phyloP scores from a whole-genome alignment of 2,113 vertebrate genomes.

The Aspiorhynchus laticeps region DNA sequence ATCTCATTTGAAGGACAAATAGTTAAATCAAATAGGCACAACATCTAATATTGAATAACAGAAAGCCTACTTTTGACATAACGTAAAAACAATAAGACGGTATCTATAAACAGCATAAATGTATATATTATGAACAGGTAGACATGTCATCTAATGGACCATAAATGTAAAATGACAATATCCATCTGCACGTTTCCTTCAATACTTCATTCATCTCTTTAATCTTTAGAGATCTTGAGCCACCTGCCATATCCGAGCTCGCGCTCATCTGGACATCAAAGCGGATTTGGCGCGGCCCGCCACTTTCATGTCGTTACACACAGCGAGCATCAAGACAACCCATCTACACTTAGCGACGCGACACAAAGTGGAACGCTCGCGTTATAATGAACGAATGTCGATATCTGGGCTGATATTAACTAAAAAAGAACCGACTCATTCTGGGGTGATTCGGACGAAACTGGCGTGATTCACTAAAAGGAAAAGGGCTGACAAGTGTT shows the following conservation, averaged over 20 bases:
- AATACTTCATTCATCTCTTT: conserved; percentile 2
- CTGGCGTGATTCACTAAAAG: background rate
- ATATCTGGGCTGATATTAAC: background rate
- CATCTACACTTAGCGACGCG: background rate
- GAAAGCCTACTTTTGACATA: background rate
- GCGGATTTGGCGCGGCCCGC: conserved; percentile 27
- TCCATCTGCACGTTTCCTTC: background rate
- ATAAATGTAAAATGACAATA: background rate
- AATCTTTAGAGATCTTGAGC: conserved; percentile 37
- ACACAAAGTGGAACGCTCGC: background rate
- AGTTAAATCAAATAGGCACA: background rate
- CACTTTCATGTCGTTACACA: conserved; percentile 59
- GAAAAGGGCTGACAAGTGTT: background rate
- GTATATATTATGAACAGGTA: background rate
- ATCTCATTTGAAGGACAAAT: background rate
- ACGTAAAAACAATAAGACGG: background rate
- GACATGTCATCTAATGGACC: background rate
- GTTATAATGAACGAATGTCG: background rate
- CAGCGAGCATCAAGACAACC: conserved; percentile 34
- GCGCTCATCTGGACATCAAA: conserved; percentile 50
- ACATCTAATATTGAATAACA: background rate
- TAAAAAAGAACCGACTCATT: background rate
- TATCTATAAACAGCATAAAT: background rate
- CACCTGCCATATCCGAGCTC: conserved; percentile 42
- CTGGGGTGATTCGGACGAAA: background rate